Evolutionary conservation across 2,797 vertebrate species (phyloP).

Genomic region (Spondyliosoma cantharus): DNA sequence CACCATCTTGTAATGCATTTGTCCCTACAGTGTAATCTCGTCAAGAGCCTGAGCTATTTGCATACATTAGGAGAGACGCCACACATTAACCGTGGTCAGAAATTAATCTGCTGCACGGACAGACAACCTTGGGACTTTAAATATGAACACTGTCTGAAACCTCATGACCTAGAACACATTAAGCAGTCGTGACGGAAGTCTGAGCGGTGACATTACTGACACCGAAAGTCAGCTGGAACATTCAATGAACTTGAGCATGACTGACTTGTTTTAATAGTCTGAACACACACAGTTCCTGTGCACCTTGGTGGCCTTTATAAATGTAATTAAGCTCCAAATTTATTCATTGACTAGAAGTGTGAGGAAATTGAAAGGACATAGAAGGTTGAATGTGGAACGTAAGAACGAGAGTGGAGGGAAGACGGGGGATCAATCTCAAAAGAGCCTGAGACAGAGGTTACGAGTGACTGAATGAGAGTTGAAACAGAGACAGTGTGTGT

Average conservation of each 20-base stretch:
- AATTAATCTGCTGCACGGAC: constrained; percentile 6
- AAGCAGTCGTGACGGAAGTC: not conserved
- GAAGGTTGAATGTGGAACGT: constrained; percentile 54
- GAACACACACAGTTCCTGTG: constrained; percentile 49
- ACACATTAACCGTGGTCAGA: not conserved
- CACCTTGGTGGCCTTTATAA: constrained; percentile 57
- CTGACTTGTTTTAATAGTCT: constrained; percentile 63
- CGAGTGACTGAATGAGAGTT: constrained; percentile 26
- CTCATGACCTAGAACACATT: constrained; percentile 40
- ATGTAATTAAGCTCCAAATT: constrained; percentile 71
- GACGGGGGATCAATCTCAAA: constrained; percentile 27
- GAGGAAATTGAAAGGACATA: constrained; percentile 59
- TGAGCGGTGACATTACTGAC: constrained; percentile 9
- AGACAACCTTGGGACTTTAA: constrained; percentile 36
- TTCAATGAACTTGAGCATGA: constrained; percentile 49
- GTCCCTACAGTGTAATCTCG: constrained; percentile 17
- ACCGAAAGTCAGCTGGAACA: constrained; percentile 51
- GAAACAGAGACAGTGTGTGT: constrained; percentile 14
- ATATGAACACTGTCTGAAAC: constrained; percentile 26
- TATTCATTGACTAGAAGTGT: constrained; percentile 61
- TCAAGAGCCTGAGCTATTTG: constrained; percentile 19
- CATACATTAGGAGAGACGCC: constrained; percentile 29
- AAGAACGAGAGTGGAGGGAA: not conserved
- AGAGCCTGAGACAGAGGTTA: constrained; percentile 34
- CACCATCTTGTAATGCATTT: not conserved